phyloP scores from a whole-genome alignment of 1,140 invertebrate genomes.

The Sinonovacula constricta region DNA sequence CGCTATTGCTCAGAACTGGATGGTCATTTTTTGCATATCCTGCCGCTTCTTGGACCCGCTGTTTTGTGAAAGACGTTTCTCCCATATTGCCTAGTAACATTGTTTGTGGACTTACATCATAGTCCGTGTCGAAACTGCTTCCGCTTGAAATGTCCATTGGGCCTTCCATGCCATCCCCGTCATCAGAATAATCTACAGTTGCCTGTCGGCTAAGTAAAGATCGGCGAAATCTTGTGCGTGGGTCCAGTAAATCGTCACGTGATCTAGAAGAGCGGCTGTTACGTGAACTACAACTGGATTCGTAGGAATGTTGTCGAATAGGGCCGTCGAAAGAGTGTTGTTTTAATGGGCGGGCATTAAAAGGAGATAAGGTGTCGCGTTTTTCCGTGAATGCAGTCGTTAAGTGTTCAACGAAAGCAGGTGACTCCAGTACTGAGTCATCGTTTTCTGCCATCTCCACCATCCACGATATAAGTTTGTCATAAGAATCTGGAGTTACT shows the following conservation, averaged over 20 bases:
- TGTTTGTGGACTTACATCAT: slow-evolving; percentile 3
- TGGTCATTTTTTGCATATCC: no score
- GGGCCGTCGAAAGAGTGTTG: slow-evolving; percentile 25
- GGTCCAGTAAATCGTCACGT: slow-evolving; percentile 20
- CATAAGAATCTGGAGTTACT: slow-evolving; percentile 23
- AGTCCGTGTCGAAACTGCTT: slow-evolving; percentile 29
- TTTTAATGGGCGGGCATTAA: not conserved
- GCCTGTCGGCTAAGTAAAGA: slow-evolving; percentile 30
- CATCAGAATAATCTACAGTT: slow-evolving; percentile 36
- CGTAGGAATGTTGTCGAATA: slow-evolving; percentile 18
- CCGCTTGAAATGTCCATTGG: not conserved
- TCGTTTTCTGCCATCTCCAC: slow-evolving; percentile 41
- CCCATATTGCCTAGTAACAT: not conserved
- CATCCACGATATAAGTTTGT: slow-evolving; percentile 36
- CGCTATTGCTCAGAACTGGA: not conserved
- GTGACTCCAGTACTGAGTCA: slow-evolving; percentile 8
- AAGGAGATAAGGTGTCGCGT: not conserved
- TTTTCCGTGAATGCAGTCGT: slow-evolving; percentile 29
- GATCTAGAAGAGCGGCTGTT: slow-evolving; percentile 30
- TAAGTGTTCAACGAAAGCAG: slow-evolving; percentile 34
- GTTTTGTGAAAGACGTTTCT: slow-evolving; percentile 20
- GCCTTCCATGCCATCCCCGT: slow-evolving; percentile 1
- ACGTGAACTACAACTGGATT: slow-evolving; percentile 12
- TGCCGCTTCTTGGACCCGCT: no score
- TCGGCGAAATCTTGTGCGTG: slow-evolving; percentile 19